Evolutionary conservation across 2,888 invertebrate genomes (phyloP).

Genomic region (Acronicta alni): DNA sequence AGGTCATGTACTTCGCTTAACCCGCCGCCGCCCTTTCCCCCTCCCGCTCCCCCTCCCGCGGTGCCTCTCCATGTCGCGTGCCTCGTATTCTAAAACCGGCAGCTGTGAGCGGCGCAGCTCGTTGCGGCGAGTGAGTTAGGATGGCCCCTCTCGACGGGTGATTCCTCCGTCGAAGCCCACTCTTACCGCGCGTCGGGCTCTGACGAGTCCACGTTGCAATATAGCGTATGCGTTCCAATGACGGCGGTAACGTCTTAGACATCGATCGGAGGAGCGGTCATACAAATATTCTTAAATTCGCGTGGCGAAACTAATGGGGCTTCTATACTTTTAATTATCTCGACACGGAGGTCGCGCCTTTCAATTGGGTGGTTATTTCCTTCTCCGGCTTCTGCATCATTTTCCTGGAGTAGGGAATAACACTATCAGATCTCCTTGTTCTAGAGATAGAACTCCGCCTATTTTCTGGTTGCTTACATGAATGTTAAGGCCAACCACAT

Average conservation of each 20-base stretch:
- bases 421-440: constrained; percentile 46
- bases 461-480: constrained; percentile 52
- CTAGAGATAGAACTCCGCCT: constrained; percentile 58
- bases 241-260: constrained; percentile 10
- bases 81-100: constrained; percentile 12
- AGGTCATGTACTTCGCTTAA: constrained; percentile 99
- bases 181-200: not conserved
- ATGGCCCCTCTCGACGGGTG: constrained; percentile 4
- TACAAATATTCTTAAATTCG: constrained; percentile 32
- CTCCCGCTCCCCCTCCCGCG: no score
- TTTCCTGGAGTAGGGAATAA: constrained; percentile 23
- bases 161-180: not conserved
- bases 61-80: constrained; percentile 2
- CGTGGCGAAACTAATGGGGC: constrained; percentile 45
- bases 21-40: constrained; percentile 12
- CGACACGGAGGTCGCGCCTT: constrained; percentile 37
- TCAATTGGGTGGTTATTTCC: constrained; percentile 17
- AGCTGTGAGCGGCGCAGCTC: constrained; percentile 15
- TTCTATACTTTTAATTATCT: constrained; percentile 52
- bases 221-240: constrained; percentile 1
- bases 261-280: constrained; percentile 17
- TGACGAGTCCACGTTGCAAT: constrained; percentile 1
- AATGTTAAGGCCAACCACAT: constrained; percentile 43
- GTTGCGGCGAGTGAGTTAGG: constrained; percentile 20
- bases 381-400: constrained; percentile 12